A percentile compares a stretch with the other conserved stretches of the same genome.
Evolutionary conservation across 2,888 invertebrate species (phyloP).

Genomic region (Netelia melanura): DNA sequence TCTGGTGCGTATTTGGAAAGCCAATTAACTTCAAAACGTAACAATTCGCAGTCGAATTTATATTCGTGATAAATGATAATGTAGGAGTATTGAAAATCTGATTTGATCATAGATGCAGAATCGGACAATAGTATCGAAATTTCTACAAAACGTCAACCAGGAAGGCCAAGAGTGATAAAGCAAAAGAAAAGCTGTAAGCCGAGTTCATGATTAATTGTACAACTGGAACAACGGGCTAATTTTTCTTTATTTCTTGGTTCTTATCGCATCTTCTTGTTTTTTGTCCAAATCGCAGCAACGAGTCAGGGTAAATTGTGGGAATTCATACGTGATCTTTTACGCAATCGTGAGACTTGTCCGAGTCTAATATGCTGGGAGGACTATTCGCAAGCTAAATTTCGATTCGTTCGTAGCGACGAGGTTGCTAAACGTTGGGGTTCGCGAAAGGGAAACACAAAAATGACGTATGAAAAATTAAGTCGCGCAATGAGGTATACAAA

Average conservation of each 20-base stretch:
- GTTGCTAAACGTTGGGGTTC: conserved; percentile 95
- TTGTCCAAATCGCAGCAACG: conserved; percentile 73
- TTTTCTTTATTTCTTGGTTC: not conserved
- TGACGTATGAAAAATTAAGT: conserved; percentile 97
- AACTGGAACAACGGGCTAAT: too few species aligned
- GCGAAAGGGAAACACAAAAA: conserved; percentile 93
- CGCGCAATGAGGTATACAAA: conserved; percentile 91
- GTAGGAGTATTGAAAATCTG: conserved; percentile 23
- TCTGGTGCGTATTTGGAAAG: conserved; percentile 72
- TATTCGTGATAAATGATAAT: not conserved
- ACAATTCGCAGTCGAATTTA: not conserved
- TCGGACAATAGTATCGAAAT: conserved; percentile 85
- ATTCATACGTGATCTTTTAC: conserved; percentile 93
- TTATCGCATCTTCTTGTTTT: not conserved
- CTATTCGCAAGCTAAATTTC: conserved; percentile 92
- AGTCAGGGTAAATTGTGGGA: conserved; percentile 89
- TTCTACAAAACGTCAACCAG: conserved; percentile 86
- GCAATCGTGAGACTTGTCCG: conserved; percentile 91
- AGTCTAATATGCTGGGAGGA: conserved; percentile 95
- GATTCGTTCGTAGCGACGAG: conserved; percentile 94
- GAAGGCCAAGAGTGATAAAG: conserved; percentile 84
- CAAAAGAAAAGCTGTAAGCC: conserved; percentile 80
- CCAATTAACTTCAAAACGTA: not conserved
- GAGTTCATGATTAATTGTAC: conserved; percentile 31
- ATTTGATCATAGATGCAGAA: conserved; percentile 78